Base-by-base conservation (phyloP, 2,797 vertebrate genomes). In the Lagodon rhomboides region DNA sequence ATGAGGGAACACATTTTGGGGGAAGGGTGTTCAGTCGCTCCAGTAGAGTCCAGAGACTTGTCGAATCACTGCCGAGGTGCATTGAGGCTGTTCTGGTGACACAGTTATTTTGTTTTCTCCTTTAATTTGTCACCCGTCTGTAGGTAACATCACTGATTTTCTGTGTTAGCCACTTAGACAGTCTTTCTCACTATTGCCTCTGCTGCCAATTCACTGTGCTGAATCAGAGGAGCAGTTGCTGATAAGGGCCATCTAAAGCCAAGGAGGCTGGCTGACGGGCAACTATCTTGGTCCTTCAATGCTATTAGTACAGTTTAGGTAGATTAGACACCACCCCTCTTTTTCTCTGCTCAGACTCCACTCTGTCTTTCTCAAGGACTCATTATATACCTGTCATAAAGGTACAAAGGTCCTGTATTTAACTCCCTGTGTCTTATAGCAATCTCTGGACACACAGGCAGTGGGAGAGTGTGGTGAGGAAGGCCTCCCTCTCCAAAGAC, bases 331-430 rank as follows among this genome's bases (percentile, higher is more conserved):
- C 53, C 12, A 6, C 23, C 12, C 13, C n/a, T 65, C 41, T 59
- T 47, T 84, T 38, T 71, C 27, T 68, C 38, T 56, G 16, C 23
- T 9, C 30, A 65, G 15, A 44, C 27, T 38, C 38, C 3, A 38
- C 38, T 38, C 38, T 38, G 46, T 58, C 50, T 79, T 58, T 73
- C 25, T 66, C 6, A 71, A 71, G 49, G 56, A 60, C 34, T 54
- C 34, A 77, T 49, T 54, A 72, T 47, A 61, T 61, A 85, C 23
- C 41, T 75, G 38, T 71, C 66, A 68, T 75, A 76, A 85, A 77
- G 25, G 13, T 72, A 59, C 41, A 54, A 38, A 59, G 38, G 7
- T 20, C 25, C 34, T 78, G 25, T 38, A 13, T 71, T 73, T 67
- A 60, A 53, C 18, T 65, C 43, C 49, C 20, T 55, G 46, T 60